A percentile compares a stretch with the other conserved stretches of the same genome.
Evolutionary conservation across 1,140 invertebrate species (phyloP).

Genomic region (Drosophila yakuba): DNA sequence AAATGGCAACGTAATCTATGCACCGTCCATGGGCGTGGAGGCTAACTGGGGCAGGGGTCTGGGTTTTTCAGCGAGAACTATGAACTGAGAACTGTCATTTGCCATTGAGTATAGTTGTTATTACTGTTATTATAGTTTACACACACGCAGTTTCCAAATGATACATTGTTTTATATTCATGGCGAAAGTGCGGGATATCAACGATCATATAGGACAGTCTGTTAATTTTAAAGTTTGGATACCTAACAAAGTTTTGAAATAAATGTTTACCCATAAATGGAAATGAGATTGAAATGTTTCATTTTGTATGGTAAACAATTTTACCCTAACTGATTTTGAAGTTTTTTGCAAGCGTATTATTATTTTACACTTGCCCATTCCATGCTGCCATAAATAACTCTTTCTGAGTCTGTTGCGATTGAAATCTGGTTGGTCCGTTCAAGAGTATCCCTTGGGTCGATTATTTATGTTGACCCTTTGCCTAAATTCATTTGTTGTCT

Average conservation of each 20-base stretch:
- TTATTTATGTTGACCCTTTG: conserved; percentile 6
- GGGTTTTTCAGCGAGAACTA: conserved; percentile 12
- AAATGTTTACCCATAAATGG: background rate
- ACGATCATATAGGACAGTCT: background rate
- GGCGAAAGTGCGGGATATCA: conserved; percentile 4
- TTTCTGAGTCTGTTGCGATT: conserved; percentile 3
- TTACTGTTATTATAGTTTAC: conserved; percentile 43
- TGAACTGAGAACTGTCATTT: conserved; percentile 46
- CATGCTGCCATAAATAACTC: background rate
- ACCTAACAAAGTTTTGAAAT: background rate
- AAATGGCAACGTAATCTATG: conserved; percentile 40
- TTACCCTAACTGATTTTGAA: too few species aligned
- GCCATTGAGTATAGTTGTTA: conserved; percentile 48
- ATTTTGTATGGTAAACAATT: too few species aligned
- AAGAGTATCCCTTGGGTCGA: conserved; percentile 24
- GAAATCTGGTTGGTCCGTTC: background rate
- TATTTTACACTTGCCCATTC: too few species aligned
- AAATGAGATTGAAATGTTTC: background rate
- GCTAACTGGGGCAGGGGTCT: background rate
- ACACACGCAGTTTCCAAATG: conserved; percentile 31
- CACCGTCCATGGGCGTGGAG: conserved; percentile 3
- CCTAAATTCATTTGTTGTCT: conserved; percentile 13
- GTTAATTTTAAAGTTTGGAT: background rate
- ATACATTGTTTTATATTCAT: conserved; percentile 52
- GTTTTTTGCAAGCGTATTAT: too few species aligned